Conservation (phyloP, 2,888 invertebrate genomes). For the Didymodactylos carnosus region DNA sequence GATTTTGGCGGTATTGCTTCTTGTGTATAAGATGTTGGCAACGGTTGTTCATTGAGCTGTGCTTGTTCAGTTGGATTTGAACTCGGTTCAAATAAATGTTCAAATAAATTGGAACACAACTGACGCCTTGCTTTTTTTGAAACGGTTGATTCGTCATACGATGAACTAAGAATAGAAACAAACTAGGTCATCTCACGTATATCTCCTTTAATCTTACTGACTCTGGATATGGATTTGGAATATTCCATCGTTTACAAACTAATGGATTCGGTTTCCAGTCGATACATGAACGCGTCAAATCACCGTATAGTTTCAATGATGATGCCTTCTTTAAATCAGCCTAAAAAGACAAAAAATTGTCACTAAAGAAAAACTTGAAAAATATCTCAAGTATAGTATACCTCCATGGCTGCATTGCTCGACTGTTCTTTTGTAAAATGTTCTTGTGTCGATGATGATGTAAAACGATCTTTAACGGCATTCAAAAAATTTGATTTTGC, state of each 20-base stretch:
- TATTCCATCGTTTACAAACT: constrained; percentile 75
- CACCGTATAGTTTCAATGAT: constrained; percentile 1
- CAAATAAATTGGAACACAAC: background rate
- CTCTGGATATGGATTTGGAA: constrained; percentile 61
- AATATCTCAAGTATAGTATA: background rate
- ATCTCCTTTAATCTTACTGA: constrained; percentile 24
- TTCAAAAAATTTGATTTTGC: background rate
- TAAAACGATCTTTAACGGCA: background rate
- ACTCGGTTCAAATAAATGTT: background rate
- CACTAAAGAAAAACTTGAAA: background rate
- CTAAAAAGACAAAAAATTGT: background rate
- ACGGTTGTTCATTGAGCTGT: background rate
- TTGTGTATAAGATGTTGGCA: background rate
- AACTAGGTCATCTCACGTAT: background rate
- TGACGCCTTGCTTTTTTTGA: background rate
- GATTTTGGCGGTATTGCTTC: background rate
- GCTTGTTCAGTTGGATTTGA: background rate
- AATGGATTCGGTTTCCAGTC: constrained; percentile 64
- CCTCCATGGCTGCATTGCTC: background rate
- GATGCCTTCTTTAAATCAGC: background rate
- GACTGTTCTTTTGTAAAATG: background rate
- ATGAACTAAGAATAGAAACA: background rate
- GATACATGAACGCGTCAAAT: constrained; percentile 15
- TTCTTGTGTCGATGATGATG: background rate
- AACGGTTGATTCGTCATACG: background rate